phyloP scores from a whole-genome alignment of 2,113 vertebrate genomes.

The Megaptera novaeangliae region DNA sequence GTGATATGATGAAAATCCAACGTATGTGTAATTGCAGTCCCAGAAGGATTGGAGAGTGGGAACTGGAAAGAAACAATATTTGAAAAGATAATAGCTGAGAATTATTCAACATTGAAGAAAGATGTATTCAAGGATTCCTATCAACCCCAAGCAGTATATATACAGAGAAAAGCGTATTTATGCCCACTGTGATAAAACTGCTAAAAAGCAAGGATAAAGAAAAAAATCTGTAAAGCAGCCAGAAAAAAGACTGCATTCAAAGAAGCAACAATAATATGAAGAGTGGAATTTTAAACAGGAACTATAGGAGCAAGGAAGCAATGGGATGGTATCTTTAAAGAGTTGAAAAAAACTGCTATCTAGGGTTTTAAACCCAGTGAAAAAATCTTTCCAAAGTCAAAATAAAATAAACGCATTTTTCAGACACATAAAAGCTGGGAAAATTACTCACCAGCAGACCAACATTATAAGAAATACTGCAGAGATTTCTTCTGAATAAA shows the following conservation, averaged over 20 bases:
- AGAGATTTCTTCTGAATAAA: neutral
- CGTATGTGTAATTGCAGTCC: neutral
- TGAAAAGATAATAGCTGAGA: neutral
- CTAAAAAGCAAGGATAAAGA: neutral
- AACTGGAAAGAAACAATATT: neutral
- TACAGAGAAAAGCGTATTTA: neutral
- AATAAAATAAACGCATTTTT: conserved; percentile 2
- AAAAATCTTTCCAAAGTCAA: neutral
- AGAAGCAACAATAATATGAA: neutral
- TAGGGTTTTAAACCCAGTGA: neutral
- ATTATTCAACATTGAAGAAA: neutral
- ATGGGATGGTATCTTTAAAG: neutral
- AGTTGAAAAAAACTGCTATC: neutral
- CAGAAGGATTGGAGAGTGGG: neutral
- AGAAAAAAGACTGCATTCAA: neutral
- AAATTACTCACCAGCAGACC: neutral
- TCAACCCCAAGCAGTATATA: neutral
- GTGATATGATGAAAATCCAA: neutral
- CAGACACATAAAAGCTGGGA: neutral
- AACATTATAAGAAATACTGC: neutral
- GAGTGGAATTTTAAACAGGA: neutral
- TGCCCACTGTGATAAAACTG: neutral
- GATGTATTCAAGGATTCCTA: neutral
- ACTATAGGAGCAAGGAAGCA: neutral
- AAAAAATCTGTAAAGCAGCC: neutral